Percentiles rank a stretch among this genome's conserved stretches.
These are phyloP conservation scores for Drosophila equinoxialis DNA, from an alignment of 1,140 invertebrate genomes.

Conservation along the genomic window DNA sequence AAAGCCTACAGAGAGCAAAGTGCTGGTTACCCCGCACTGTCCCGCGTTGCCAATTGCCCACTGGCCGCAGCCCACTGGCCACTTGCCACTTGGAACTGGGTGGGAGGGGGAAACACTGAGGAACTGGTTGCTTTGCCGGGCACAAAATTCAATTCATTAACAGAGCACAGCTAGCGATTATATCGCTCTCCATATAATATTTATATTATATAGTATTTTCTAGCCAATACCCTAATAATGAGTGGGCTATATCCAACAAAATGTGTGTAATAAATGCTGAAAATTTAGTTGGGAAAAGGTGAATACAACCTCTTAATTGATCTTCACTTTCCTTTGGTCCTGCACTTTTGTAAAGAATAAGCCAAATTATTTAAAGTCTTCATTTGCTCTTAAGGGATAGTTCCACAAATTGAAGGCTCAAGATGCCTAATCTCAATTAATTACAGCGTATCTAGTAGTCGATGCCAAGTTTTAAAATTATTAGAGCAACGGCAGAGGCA, in stretches of 20 bases:
- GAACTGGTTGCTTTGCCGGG: constrained; percentile 23
- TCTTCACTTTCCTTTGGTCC: no score
- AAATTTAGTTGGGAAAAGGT: no score
- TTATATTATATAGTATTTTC: constrained; percentile 47
- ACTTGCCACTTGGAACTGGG: constrained; percentile 53
- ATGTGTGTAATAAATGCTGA: no score
- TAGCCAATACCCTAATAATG: no score
- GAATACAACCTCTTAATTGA: no score
- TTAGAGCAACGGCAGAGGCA: constrained; percentile 32
- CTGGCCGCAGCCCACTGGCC: constrained; percentile 36
- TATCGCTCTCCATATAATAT: constrained; percentile 61
- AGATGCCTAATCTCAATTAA: no score
- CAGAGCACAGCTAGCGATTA: constrained; percentile 67
- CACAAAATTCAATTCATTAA: constrained; percentile 73
- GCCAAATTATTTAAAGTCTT: no score
- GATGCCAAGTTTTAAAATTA: constrained; percentile 10
- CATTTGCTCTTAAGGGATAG: no score
- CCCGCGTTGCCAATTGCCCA: not conserved
- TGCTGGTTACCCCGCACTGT: constrained; percentile 7
- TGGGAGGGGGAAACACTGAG: constrained; percentile 2
- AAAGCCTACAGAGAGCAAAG: constrained; percentile 64
- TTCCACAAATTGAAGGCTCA: no score
- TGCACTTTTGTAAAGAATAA: no score
- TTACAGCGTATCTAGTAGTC: not conserved
- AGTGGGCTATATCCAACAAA: no score